phyloP scores from a whole-genome alignment of 2,113 vertebrate genomes.

The Cercocebus atys region DNA sequence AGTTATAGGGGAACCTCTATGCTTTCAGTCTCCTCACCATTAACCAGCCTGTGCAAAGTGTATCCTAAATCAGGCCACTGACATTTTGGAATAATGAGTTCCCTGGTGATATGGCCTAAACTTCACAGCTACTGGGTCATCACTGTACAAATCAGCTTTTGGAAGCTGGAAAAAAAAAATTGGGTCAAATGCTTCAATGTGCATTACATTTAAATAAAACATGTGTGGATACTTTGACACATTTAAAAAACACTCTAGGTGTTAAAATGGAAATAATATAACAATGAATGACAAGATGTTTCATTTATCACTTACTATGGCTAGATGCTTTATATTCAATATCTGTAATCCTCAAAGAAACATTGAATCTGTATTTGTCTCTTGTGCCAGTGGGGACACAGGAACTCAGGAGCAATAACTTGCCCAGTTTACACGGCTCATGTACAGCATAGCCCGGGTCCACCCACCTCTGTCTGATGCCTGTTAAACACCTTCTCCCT shows the following conservation, averaged over 20 bases:
- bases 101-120: background rate
- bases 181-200: background rate
- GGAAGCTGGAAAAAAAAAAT: background rate
- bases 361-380: background rate
- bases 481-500: background rate
- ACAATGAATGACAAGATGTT: background rate
- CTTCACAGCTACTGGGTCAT: background rate
- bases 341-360: background rate
- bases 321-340: background rate
- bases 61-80: background rate
- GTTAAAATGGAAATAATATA: background rate
- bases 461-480: background rate
- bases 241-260: background rate
- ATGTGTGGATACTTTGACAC: background rate
- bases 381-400: background rate
- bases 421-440: background rate
- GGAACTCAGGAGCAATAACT: background rate
- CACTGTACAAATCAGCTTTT: background rate
- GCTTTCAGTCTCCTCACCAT: background rate
- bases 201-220: background rate
- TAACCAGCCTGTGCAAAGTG: background rate
- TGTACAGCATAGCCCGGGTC: background rate
- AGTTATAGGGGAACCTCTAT: background rate
- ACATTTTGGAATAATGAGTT: background rate
- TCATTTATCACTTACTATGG: background rate